Evolutionary conservation across 2,797 vertebrate species (phyloP), one percentile per base, ranked within the genome.

Genomic region (Semotilus atromaculatus): DNA sequence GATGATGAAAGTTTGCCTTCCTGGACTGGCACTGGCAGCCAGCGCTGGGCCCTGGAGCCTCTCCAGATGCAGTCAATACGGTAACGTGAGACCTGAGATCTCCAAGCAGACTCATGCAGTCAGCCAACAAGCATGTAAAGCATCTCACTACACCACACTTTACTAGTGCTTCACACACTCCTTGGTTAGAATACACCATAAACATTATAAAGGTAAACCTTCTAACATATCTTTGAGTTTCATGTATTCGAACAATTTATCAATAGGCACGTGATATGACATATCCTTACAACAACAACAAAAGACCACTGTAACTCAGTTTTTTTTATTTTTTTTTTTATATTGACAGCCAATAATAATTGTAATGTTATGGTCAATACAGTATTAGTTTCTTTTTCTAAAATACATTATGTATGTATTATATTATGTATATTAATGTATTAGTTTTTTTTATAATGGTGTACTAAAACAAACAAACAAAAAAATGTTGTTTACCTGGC

Each of bases 1-100:
- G 95, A 94, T 96, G 96, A 97, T 97, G 96, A 97, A 97, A 96
- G 96, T 96, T 96, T 95, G 96, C 94, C 92, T 93, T 89, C 88
- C 91, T 92, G 93, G 92, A 93, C 95, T 95, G 94, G 95, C 96
- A 93, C 96, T 97, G 96, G 96, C 97, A 97, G 96, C 94, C 93
- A 87, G 92, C 94, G 95, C 96, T 91, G 88, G 90, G 91, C 84
- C 60, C 90, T 94, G 93, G 94, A 94, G 94, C 93, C 60, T 89
- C 94, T 95, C 95, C 95, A 96, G 96, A 96, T 96, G 94, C 91
- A 93, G 94, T 96, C 96, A 95, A 95, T 94, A 90, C 93, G 92
- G 96, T 96, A 96, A 97, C 92, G 92, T 92, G 95, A 95, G 95
- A 94, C 94, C 93, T 93, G 82, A 79, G 86, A 66, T 90, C 86